These are phyloP conservation scores for Picus viridis DNA, from an alignment of 2,797 vertebrate genomes.

Conservation along the genomic window DNA sequence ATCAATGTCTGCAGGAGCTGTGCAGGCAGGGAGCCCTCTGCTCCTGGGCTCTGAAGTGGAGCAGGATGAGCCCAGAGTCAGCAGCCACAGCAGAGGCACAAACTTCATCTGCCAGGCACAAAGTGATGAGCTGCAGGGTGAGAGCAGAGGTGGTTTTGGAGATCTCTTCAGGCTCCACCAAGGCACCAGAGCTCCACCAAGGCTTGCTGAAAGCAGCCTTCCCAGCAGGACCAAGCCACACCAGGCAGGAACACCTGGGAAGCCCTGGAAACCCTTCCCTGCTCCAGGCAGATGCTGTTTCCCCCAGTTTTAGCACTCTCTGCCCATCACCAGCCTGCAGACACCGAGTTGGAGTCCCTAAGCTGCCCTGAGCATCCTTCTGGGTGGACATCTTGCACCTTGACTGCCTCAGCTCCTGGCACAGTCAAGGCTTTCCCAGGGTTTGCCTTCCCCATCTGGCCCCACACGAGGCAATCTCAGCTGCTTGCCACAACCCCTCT, in stretches of 20 bases:
- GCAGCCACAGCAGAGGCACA: neutral
- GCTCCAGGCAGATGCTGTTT: neutral
- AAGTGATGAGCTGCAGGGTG: accelerated
- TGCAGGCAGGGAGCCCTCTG: neutral
- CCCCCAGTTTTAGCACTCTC: neutral
- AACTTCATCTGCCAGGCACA: neutral
- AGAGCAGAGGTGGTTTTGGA: accelerated
- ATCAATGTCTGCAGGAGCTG: neutral
- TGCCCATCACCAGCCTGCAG: too few species aligned
- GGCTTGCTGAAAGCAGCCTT: neutral
- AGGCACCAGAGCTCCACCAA: neutral
- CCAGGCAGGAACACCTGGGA: neutral
- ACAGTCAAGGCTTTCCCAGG: neutral
- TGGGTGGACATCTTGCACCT: neutral
- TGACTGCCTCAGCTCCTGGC: neutral
- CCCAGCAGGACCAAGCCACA: accelerated
- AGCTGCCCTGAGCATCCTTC: neutral
- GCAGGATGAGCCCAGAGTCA: neutral
- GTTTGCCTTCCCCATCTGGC: neutral
- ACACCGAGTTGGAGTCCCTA: accelerated
- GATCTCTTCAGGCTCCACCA: neutral
- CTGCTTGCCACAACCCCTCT: too few species aligned
- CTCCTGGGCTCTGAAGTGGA: neutral
- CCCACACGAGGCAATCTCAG: neutral
- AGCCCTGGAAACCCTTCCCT: neutral